Percentiles rank a stretch among this genome's conserved stretches.
phyloP scores from a whole-genome alignment of 2,888 invertebrate species.

The Acholoe squamosa region DNA sequence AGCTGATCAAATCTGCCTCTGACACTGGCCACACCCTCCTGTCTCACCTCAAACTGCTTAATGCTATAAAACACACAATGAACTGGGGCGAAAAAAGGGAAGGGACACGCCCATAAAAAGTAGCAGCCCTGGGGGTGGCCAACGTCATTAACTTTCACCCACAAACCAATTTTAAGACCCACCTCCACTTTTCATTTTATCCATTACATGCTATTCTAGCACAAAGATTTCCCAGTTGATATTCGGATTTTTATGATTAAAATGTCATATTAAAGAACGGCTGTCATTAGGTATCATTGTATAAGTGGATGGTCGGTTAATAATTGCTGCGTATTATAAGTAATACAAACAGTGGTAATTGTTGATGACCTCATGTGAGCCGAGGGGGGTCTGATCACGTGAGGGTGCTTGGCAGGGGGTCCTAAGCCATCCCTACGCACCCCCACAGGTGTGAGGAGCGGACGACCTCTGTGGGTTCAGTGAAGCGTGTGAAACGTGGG shows the following conservation, averaged over 20 bases:
- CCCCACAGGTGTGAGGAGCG: slow-evolving; percentile 13
- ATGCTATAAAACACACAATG: not conserved
- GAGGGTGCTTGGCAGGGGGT: not conserved
- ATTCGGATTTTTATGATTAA: too few species aligned
- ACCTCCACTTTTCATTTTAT: not conserved
- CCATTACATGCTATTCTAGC: not conserved
- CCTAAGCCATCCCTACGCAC: not conserved
- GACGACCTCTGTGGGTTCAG: not conserved
- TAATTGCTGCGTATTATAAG: too few species aligned
- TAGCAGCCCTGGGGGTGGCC: not conserved
- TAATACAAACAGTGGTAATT: not conserved
- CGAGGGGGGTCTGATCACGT: not conserved
- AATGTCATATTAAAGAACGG: too few species aligned
- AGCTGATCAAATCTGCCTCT: too few species aligned
- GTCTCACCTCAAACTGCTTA: not conserved
- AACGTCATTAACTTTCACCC: slow-evolving; percentile 2
- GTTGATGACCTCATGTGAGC: slow-evolving; percentile 14
- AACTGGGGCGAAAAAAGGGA: not conserved
- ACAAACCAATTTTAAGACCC: not conserved
- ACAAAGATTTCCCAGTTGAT: too few species aligned
- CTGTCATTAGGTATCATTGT: too few species aligned
- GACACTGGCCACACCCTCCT: not conserved
- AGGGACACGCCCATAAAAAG: slow-evolving; percentile 2
- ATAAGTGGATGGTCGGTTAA: too few species aligned
- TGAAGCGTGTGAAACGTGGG: not conserved